Conservation (phyloP, 2,113 vertebrate species). For the Nibea coibor region DNA sequence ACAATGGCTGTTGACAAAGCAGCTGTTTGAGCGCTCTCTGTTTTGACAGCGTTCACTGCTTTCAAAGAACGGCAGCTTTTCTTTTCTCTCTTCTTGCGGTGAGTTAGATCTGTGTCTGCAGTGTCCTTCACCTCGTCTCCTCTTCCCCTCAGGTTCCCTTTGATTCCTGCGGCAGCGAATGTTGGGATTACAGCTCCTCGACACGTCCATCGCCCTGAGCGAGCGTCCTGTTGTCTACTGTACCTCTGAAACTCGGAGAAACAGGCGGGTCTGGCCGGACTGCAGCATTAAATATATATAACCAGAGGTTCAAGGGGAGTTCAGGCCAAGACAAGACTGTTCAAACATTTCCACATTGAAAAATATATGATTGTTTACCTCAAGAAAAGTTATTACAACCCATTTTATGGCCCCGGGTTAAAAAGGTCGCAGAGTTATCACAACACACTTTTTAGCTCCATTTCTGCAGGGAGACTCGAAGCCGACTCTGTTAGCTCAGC, state of each 20-base stretch:
- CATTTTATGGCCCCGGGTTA: background rate
- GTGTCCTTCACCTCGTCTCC: slow-evolving; percentile 64
- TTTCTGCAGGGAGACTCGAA: background rate
- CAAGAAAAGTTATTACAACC: slow-evolving; percentile 18
- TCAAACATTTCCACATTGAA: slow-evolving; percentile 46
- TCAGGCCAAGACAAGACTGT: slow-evolving; percentile 24
- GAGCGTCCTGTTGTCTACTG: slow-evolving; percentile 49
- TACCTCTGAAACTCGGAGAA: slow-evolving; percentile 27
- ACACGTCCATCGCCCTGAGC: slow-evolving; percentile 60
- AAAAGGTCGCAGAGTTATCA: slow-evolving; percentile 2
- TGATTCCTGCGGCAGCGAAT: slow-evolving; percentile 47
- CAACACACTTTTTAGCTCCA: background rate
- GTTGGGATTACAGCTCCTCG: slow-evolving; percentile 23
- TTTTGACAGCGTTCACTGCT: slow-evolving; percentile 58
- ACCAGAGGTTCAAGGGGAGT: slow-evolving; percentile 54
- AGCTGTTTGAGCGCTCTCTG: slow-evolving; percentile 50
- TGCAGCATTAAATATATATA: slow-evolving; percentile 61
- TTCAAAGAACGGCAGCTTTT: slow-evolving; percentile 40
- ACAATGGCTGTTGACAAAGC: slow-evolving; percentile 56
- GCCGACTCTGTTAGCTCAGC: background rate
- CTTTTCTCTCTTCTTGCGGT: background rate
- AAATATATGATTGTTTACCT: slow-evolving; percentile 47
- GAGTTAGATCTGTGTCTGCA: slow-evolving; percentile 29
- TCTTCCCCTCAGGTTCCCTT: slow-evolving; percentile 39
- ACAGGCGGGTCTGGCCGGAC: slow-evolving; percentile 14